Conservation (phyloP, 2,888 invertebrate species). For the Drosophila robusta region DNA sequence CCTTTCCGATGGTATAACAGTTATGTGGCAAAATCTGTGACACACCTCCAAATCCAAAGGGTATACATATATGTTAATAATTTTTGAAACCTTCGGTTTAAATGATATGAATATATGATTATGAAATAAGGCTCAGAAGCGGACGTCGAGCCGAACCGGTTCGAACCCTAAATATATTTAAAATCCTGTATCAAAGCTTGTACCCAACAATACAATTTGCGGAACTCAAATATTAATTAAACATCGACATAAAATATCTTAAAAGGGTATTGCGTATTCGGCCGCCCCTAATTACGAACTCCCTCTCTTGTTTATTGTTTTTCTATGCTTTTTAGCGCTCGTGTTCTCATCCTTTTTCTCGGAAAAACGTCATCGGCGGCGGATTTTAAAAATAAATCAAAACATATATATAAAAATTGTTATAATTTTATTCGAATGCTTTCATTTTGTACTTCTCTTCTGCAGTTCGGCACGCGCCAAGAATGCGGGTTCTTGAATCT, state of each 20-base stretch:
- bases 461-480: constrained; percentile 44
- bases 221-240: too few species aligned
- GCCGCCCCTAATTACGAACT: not conserved
- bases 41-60: too few species aligned
- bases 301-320: constrained; percentile 17
- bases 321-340: constrained; percentile 24
- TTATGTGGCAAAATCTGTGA: too few species aligned
- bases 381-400: constrained; percentile 68
- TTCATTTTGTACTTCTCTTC: constrained; percentile 35
- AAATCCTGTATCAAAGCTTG: too few species aligned
- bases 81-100: too few species aligned
- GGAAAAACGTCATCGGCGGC: constrained; percentile 46
- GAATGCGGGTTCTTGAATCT: constrained; percentile 25
- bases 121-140: too few species aligned
- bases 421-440: constrained; percentile 32
- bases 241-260: too few species aligned
- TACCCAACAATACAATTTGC: too few species aligned
- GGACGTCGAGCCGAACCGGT: too few species aligned
- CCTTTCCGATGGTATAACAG: not conserved
- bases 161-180: too few species aligned
- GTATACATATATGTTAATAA: too few species aligned
- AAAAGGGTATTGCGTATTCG: constrained; percentile 7
- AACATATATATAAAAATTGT: constrained; percentile 21
- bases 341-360: constrained; percentile 37
- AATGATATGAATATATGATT: too few species aligned